These are phyloP conservation scores for Ariolimax columbianus DNA, from an alignment of 2,888 invertebrate genomes.

Conservation along the genomic window DNA sequence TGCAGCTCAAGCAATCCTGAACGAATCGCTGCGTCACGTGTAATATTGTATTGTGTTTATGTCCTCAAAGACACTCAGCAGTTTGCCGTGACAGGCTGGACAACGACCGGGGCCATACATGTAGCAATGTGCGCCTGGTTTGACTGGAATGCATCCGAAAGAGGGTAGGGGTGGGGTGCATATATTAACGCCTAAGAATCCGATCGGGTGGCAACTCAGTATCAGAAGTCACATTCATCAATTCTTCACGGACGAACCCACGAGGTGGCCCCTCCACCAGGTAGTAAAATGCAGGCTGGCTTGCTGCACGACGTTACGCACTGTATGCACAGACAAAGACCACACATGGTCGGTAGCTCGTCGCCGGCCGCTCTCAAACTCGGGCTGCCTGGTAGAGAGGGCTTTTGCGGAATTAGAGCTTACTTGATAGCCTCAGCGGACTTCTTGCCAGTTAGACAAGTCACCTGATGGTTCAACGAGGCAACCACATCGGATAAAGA, in stretches of 20 bases:
- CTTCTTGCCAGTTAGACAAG: no score
- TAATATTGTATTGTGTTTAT: neutral
- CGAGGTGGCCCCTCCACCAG: neutral
- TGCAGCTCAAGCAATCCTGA: neutral
- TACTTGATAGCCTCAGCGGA: no score
- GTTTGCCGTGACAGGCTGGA: slow-evolving; percentile 32
- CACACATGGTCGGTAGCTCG: no score
- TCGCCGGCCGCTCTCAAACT: no score
- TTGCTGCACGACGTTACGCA: no score
- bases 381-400: no score
- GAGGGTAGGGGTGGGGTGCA: neutral
- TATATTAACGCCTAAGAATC: neutral
- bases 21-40: neutral
- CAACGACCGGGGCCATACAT: neutral
- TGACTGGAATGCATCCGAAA: neutral
- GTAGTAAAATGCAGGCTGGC: no score
- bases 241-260: neutral
- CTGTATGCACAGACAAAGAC: no score
- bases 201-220: neutral
- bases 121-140: neutral
- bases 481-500: no score
- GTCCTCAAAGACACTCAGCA: neutral
- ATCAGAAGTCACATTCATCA: neutral
- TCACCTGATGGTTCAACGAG: no score
- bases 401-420: no score